Evolutionary conservation across 2,888 invertebrate species (phyloP), one percentile per base, ranked within the genome.

Genomic region (Lordiphosa fenestrarum): DNA sequence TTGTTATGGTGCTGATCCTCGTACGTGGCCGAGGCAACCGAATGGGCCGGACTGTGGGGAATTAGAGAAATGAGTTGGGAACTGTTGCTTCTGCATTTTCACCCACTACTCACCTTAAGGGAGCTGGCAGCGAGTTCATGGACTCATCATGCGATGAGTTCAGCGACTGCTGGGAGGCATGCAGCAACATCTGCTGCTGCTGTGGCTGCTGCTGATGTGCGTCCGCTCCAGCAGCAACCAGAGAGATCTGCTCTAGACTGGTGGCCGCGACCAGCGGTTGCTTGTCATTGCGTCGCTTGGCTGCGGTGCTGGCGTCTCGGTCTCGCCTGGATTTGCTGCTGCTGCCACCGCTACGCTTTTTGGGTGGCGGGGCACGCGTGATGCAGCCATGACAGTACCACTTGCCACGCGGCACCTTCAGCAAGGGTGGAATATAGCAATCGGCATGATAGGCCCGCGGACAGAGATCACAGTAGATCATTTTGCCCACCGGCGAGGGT

Each of bases 331-430:
- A 87, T 67, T 93, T 93, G 82, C 91, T 92, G 82, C 91, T 92
- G 66, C 91, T 90, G 77, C 91, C 73, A 0, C 76, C 63, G 35
- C 77, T 91, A 33, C 93, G 90, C 68, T 93, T 93, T 84, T 93
- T 94, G 85, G 93, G 93, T 44, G 93, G 92, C 65, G 96, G 96
- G 74, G 96, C 95, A 81, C 96, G 96, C 25, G 94, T 92, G 69
- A 95, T 92, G 90, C 97, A 97, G 69, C 95, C 94, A 12, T 94
- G 92, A 90, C 98, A 98, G 89, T 95, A 95, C 96, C 96, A 96
- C 85, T 95, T 95, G 84, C 94, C 96, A 73, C 94, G 92, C 3
- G 96, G 96, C 86, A 93, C 93, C 91, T 95, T 95, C 78, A 93
- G 91, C 85, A 96, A 90, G 37, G 95, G 95, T 38, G 98, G 98